Conservation (phyloP, 2,888 invertebrate species). For the Lordiphosa fenestrarum region DNA sequence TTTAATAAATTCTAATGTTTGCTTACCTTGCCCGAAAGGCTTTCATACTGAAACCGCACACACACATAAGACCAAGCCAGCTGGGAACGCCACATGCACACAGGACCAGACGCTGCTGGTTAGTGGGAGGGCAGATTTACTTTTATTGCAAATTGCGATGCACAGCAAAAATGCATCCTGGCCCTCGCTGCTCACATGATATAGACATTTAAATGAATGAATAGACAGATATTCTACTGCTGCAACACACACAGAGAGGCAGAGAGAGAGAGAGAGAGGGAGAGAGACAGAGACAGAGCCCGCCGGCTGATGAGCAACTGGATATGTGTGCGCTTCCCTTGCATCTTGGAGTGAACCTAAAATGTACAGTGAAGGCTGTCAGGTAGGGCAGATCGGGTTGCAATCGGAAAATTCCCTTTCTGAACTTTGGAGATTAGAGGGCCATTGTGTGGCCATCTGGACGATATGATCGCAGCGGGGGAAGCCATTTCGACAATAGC, state of each 20-base stretch:
- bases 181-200: slow-evolving; percentile 29
- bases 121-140: slow-evolving; percentile 52
- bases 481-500: too few species aligned
- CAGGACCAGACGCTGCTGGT: slow-evolving; percentile 4
- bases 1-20: slow-evolving; percentile 75
- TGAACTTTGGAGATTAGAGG: too few species aligned
- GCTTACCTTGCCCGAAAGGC: slow-evolving; percentile 69
- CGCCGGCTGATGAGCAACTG: neutral
- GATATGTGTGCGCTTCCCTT: too few species aligned
- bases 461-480: too few species aligned
- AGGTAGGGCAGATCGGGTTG: too few species aligned
- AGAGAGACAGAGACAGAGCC: slow-evolving; percentile 1
- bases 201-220: slow-evolving; percentile 69
- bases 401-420: too few species aligned
- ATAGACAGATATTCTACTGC: slow-evolving; percentile 10
- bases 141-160: slow-evolving; percentile 69
- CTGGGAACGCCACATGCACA: too few species aligned
- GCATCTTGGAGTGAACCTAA: too few species aligned
- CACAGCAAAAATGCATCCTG: slow-evolving; percentile 39
- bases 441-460: too few species aligned
- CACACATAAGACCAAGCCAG: slow-evolving; percentile 17
- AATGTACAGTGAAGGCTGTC: too few species aligned
- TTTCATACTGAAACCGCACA: slow-evolving; percentile 55
- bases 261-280: neutral
- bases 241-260: neutral